Evolutionary conservation across 2,797 vertebrate species (phyloP).

Genomic region (Trematomus bernacchii): DNA sequence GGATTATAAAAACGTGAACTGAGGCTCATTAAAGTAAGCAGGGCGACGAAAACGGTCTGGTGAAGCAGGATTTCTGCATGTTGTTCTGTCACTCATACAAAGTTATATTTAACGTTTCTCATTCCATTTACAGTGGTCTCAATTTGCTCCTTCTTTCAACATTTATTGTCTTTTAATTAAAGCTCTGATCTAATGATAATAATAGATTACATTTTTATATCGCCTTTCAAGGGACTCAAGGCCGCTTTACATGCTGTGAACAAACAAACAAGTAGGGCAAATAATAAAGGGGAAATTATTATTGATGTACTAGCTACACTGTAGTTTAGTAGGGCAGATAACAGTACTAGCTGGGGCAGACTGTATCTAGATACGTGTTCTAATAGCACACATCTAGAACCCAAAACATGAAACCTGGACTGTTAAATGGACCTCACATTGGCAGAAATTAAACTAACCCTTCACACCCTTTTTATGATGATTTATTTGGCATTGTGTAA

Average conservation of each 20-base stretch:
- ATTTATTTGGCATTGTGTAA: slow-evolving; percentile 11
- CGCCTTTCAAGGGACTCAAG: too few species aligned
- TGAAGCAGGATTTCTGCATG: not conserved
- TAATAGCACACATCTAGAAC: not conserved
- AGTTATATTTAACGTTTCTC: not conserved
- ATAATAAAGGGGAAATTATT: too few species aligned
- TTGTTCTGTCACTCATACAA: slow-evolving; percentile 10
- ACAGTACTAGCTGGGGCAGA: slow-evolving; percentile 5
- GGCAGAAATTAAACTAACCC: not conserved
- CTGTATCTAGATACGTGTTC: not conserved
- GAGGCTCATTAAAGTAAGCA: not conserved
- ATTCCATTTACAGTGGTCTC: not conserved
- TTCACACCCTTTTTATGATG: not conserved
- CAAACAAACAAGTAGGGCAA: too few species aligned
- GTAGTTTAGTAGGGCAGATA: slow-evolving; percentile 24
- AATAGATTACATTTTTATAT: too few species aligned
- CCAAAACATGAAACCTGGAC: not conserved
- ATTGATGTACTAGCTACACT: not conserved
- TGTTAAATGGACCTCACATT: not conserved
- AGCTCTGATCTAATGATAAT: not conserved
- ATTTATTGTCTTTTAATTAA: slow-evolving; percentile 44
- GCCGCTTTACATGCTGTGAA: too few species aligned
- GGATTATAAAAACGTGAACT: not conserved
- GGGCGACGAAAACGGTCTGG: not conserved
- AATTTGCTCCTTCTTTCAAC: slow-evolving; percentile 21